A percentile compares a stretch with the other conserved stretches of the same genome.
These are phyloP conservation scores for Falcunculus frontatus DNA, from an alignment of 2,113 vertebrate species.

Conservation along the genomic window DNA sequence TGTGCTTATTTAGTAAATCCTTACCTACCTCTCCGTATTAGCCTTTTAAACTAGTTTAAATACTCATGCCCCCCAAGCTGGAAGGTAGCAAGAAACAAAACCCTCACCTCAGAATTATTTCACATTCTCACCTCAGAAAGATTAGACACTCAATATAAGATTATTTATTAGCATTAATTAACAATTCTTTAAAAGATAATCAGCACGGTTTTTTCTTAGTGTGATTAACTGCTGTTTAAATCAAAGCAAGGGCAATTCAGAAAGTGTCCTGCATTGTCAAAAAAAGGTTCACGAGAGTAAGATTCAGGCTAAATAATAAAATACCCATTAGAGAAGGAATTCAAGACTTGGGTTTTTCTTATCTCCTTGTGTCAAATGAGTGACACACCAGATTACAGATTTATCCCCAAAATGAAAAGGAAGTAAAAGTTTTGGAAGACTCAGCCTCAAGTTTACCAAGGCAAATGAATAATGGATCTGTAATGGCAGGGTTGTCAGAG, in stretches of 20 bases:
- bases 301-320: not conserved
- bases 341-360: not conserved
- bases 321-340: not conserved
- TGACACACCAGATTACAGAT: not conserved
- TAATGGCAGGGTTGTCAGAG: not conserved
- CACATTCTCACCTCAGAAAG: not conserved
- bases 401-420: not conserved
- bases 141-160: not conserved
- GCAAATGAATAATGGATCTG: not conserved
- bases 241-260: not conserved
- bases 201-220: not conserved
- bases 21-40: not conserved
- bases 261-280: not conserved
- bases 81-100: not conserved
- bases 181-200: not conserved
- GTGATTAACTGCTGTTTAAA: not conserved
- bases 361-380: not conserved
- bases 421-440: not conserved
- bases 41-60: not conserved
- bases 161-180: not conserved
- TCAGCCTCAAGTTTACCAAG: not conserved
- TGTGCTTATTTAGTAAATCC: not conserved
- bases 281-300: not conserved
- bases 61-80: not conserved
- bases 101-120: not conserved